Conservation (phyloP, 1,140 invertebrate genomes). For the Aphaenogaster rudis region DNA sequence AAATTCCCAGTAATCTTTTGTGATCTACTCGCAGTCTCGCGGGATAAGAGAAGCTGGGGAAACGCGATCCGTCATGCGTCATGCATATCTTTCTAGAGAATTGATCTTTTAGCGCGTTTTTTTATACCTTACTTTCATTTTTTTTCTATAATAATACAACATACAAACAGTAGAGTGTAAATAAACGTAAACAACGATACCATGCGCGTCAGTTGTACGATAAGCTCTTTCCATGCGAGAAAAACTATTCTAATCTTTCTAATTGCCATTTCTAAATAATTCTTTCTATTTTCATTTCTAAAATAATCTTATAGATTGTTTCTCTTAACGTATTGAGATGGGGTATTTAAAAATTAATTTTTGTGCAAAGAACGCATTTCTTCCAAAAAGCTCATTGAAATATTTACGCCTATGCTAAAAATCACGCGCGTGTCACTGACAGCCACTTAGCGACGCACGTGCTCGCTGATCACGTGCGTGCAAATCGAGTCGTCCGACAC, state of each 20-base stretch:
- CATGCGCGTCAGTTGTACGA: too few relatives aligned
- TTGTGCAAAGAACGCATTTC: background rate
- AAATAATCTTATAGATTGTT: background rate
- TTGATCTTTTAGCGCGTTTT: background rate
- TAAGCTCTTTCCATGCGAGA: background rate
- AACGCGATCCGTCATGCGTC: background rate
- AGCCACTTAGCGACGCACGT: constrained; percentile 48
- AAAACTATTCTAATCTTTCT: background rate
- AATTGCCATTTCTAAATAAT: background rate
- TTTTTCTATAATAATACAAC: background rate
- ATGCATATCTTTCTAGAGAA: background rate
- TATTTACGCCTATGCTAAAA: background rate
- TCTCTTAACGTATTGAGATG: background rate
- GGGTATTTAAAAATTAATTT: background rate
- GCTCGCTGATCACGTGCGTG: constrained; percentile 49
- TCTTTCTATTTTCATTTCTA: background rate
- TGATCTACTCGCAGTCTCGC: background rate
- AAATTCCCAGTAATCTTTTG: background rate
- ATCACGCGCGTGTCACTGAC: constrained; percentile 16
- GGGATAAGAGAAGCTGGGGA: background rate
- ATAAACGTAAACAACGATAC: background rate
- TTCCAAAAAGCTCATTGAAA: background rate
- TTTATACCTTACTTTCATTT: background rate
- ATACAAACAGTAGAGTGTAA: background rate
- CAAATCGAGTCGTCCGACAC: constrained; percentile 51